Evolutionary conservation across 2,113 vertebrate genomes (phyloP), one percentile per base, ranked within the genome.

Genomic region (Spermophilus dauricus): DNA sequence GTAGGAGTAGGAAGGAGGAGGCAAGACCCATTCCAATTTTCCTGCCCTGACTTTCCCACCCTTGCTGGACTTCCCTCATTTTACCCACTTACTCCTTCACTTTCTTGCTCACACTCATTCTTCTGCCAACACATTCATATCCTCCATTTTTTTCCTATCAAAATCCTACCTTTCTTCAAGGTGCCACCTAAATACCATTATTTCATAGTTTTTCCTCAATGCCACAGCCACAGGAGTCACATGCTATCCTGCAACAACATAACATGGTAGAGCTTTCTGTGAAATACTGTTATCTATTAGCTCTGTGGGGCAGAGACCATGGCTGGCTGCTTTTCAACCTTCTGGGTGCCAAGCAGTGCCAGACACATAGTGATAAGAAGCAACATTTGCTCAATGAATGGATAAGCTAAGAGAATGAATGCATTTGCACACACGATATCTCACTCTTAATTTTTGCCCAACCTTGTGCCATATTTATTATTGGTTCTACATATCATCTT

Each of bases 1-100:
- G 4, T 2, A 0, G 5, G 1, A 45, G 32, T 7, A 2, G 4
- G 12, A 42, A 76, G 7, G 48, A 26, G 24, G 83, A n/a, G 11
- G 22, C 13, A 17, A 87, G 0, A n/a, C 83, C 30, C 56, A 81
- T 32, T 5, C 48, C 30, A 45, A 3, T 37, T 51, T 45, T 67
- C 67, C 34, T 87, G 34, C 70, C 67, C 26, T 30, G 26, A 8
- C 56, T 51, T 72, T 85, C 91, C 51, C 13, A 39, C 5, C 58
- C 67, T 75, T 45, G 34, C 48, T 24, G 20, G 17, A 28, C 8
- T 17, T 63, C 61, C 22, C 18, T 39, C 32, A 32, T 30, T 61
- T 56, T 24, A 37, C 67, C 28, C 37, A 76, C 3, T 3, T 26
- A 8, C 8, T 11, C 30, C 17, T 76, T n/a, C 14, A 34, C 34